These are phyloP conservation scores for Hypanus sabinus DNA, from an alignment of 2,113 vertebrate species.

Conservation along the genomic window DNA sequence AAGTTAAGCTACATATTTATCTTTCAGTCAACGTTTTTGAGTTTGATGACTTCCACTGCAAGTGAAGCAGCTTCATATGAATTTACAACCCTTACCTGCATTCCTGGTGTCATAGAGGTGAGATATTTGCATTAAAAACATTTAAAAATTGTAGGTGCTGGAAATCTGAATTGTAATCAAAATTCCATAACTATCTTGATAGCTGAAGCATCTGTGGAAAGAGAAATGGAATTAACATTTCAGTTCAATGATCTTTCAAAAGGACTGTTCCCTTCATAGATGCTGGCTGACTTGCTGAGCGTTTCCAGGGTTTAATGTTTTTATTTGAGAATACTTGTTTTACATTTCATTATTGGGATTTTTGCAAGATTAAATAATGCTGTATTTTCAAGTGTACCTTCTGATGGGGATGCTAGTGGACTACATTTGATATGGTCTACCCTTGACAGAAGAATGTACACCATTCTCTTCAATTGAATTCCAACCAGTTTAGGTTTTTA, in stretches of 20 bases:
- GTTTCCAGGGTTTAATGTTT: too few relatives aligned
- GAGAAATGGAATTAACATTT: too few relatives aligned
- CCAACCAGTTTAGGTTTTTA: background rate
- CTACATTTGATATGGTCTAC: background rate
- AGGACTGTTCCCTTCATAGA: too few relatives aligned
- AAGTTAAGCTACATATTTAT: slow-evolving; percentile 34
- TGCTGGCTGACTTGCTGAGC: too few relatives aligned
- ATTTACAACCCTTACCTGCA: slow-evolving; percentile 94
- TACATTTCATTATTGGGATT: background rate
- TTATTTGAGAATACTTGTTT: too few relatives aligned
- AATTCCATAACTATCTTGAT: too few relatives aligned
- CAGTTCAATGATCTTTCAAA: too few relatives aligned
- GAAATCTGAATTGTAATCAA: too few relatives aligned
- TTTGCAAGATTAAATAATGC: background rate
- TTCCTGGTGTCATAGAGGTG: slow-evolving; percentile 95
- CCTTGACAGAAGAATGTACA: background rate
- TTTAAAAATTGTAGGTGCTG: too few relatives aligned
- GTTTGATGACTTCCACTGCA: slow-evolving; percentile 91
- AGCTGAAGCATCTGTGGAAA: too few relatives aligned
- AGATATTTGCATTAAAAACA: slow-evolving; percentile 24
- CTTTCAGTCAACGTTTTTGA: slow-evolving; percentile 89
- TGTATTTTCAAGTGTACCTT: background rate
- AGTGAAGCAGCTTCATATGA: slow-evolving; percentile 93
- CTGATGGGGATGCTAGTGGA: background rate
- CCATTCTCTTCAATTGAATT: background rate